Base-by-base conservation (phyloP, 2,888 invertebrate species). In the Chrysomela aeneicollis region DNA sequence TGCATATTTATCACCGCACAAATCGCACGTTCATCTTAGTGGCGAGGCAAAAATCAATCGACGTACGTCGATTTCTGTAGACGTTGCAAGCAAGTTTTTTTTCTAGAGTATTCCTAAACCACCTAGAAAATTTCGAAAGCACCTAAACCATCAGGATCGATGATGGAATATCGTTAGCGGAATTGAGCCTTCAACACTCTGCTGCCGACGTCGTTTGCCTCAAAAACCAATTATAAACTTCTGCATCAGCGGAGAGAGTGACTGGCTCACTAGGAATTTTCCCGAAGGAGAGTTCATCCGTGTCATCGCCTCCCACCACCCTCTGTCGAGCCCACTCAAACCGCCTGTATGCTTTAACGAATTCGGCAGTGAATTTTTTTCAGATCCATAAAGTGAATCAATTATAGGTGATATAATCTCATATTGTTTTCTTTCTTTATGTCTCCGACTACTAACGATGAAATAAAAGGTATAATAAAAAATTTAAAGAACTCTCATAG, bases 191-290 rank as follows among this genome's bases (percentile, higher is more conserved):
- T 57, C 26, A 57, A 57, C 57, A 57, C 37, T 46, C 55, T 42
- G 21, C 22, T 22, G 46, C 42, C 17, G 46, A 37, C 57, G 57
- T 57, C 57, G 46, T 57, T 26, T 26, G 26, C 26, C 46, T 47
- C 46, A 57, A 57, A 57, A 57, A 57, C 57, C 57, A 57, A 57
- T 57, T 46, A 57, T 57, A 57, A 57, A 57, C 57, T 57, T 46
- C 46, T 18, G 46, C 30, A 46, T 46, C 46, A 46, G 9, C 26
- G 26, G 46, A 26, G 57, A 49, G 49, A 21, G 22, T 57, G 46
- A 57, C 57, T 42, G 46, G 57, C 46, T 57, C 22, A 46, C 37
- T 21, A 22, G 30, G 46, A 46, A 57, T 21, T 57, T 55, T 21
- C 42, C 42, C 42, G 42, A n/a, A 46, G 42, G 22, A 26, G 15